A percentile compares a stretch with the other conserved stretches of the same genome.
Conservation (phyloP, 2,888 invertebrate species). For the Caenorhabditis sp. region DNA sequence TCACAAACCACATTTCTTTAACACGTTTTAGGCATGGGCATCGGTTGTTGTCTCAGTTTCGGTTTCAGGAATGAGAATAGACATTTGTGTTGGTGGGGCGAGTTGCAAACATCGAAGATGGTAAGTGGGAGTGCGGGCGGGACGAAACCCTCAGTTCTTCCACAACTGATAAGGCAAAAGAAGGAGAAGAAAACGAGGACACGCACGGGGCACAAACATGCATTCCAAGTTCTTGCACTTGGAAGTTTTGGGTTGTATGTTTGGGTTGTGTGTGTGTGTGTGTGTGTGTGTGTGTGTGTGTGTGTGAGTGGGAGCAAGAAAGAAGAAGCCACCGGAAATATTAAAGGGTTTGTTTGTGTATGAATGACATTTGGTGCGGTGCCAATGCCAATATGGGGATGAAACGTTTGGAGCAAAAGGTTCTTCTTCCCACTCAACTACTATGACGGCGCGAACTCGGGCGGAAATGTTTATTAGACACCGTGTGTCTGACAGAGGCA, state of each 20-base stretch:
- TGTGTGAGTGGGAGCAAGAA: constrained; percentile 2
- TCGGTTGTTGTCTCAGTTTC: too few relatives aligned
- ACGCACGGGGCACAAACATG: constrained; percentile 4
- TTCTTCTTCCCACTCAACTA: constrained; percentile 28
- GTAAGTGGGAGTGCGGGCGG: constrained; percentile 7
- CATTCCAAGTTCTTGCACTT: constrained; percentile 18
- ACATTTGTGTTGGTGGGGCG: neutral
- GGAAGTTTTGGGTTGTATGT: constrained; percentile 5
- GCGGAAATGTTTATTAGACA: constrained; percentile 17
- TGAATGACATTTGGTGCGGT: constrained; percentile 48
- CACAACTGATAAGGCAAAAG: constrained; percentile 30
- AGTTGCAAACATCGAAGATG: constrained; percentile 8
- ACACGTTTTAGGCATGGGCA: too few relatives aligned
- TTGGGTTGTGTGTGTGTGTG: too few relatives aligned
- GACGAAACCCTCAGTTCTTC: constrained; percentile 40
- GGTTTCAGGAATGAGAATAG: neutral
- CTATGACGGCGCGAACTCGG: constrained; percentile 15
- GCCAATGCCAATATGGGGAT: constrained; percentile 20
- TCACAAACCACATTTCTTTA: constrained; percentile 1
- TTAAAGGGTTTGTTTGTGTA: constrained; percentile 57
- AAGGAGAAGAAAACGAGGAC: neutral
- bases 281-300: too few relatives aligned
- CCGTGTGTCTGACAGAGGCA: neutral
- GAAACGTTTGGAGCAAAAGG: constrained; percentile 22
- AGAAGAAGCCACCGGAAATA: constrained; percentile 57